phyloP scores from a whole-genome alignment of 2,113 vertebrate species.

The Bostrychus sinensis region DNA sequence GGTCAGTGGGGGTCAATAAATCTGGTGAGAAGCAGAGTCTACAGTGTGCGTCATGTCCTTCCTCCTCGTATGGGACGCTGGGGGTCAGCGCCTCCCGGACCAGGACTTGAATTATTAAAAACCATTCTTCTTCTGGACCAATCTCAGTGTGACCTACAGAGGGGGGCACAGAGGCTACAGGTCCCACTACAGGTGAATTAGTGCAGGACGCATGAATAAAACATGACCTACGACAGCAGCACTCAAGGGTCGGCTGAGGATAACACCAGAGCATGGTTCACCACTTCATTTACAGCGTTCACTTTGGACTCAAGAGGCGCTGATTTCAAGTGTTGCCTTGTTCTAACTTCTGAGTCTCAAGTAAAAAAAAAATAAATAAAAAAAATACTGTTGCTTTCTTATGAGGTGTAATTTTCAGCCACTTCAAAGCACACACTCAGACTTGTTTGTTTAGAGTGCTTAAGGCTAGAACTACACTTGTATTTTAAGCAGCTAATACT shows the following conservation, averaged over 20 bases:
- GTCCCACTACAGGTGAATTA: conserved; percentile 2
- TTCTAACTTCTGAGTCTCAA: neutral
- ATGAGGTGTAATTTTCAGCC: no score
- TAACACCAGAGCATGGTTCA: no score
- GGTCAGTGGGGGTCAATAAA: neutral
- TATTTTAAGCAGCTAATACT: no score
- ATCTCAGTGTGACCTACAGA: neutral
- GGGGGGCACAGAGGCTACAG: neutral
- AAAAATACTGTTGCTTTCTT: neutral
- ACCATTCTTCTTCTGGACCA: neutral
- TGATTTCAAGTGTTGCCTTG: neutral
- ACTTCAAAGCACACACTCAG: no score
- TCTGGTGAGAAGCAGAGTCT: no score
- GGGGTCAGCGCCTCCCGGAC: neutral
- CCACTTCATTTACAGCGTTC: no score
- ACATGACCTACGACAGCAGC: neutral
- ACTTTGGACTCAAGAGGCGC: neutral
- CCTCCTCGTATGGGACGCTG: neutral
- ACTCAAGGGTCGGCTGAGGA: neutral
- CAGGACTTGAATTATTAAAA: conserved; percentile 3
- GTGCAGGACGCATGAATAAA: neutral
- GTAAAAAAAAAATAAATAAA: neutral
- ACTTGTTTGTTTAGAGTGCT: no score
- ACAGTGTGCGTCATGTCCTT: neutral
- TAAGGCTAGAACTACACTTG: no score